These are phyloP conservation scores for Procavia capensis DNA, from an alignment of 2,113 vertebrate genomes.

Conservation along the genomic window DNA sequence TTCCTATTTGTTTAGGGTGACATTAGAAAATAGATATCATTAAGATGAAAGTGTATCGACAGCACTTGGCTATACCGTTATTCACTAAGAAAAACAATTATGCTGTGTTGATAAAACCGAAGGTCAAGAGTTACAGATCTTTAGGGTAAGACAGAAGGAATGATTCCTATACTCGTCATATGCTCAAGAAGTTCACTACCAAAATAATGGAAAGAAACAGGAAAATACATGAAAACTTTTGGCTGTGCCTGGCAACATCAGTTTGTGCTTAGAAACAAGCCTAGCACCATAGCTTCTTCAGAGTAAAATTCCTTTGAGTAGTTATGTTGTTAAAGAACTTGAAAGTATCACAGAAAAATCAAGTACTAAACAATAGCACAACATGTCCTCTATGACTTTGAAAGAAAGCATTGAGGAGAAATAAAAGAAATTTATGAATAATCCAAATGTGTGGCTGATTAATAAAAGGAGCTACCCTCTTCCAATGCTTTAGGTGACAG, in stretches of 20 bases:
- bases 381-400: slow-evolving; percentile 17
- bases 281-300: too few species aligned
- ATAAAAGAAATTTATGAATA: slow-evolving; percentile 24
- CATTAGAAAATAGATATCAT: background rate
- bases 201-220: background rate
- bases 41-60: background rate
- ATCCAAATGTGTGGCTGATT: background rate
- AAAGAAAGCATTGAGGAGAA: background rate
- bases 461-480: background rate
- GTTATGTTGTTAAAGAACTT: background rate
- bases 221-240: background rate
- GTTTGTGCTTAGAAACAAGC: background rate
- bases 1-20: background rate
- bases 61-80: too few species aligned
- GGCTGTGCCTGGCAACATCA: background rate
- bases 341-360: slow-evolving; percentile 33
- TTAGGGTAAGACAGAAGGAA: background rate
- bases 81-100: background rate
- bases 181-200: background rate
- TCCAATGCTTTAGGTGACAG: background rate
- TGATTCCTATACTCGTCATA: background rate
- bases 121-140: background rate
- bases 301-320: background rate
- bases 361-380: background rate
- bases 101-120: background rate